Evolutionary conservation across 2,113 vertebrate genomes (phyloP).

Genomic region (Ictidomys tridecemlineatus): DNA sequence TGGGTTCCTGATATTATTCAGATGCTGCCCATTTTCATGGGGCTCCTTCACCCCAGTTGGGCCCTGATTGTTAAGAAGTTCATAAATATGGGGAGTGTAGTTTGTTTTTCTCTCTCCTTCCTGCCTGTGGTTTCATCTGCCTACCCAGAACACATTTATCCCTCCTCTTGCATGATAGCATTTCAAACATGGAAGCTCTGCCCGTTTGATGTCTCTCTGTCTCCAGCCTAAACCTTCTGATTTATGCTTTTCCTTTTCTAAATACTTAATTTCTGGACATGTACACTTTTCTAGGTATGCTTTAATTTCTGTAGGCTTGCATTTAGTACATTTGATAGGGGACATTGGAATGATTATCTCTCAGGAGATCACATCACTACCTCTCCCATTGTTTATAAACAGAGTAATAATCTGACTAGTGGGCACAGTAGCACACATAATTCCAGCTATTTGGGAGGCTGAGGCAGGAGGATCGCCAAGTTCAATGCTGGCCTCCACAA

Average conservation of each 20-base stretch:
- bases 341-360: not conserved
- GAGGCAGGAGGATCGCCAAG: not conserved
- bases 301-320: not conserved
- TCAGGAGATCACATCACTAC: not conserved
- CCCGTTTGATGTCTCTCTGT: not conserved
- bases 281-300: not conserved
- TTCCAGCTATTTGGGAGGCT: not conserved
- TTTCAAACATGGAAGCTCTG: not conserved
- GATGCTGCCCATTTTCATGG: not conserved
- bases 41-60: not conserved
- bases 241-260: not conserved
- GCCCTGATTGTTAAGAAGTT: not conserved
- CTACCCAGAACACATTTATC: not conserved
- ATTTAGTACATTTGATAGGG: not conserved
- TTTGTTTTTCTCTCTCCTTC: not conserved
- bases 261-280: not conserved
- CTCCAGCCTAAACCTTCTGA: not conserved
- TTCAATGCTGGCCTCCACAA: not conserved
- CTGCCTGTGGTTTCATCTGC: not conserved
- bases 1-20: not conserved
- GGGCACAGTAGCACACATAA: not conserved
- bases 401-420: not conserved
- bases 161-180: not conserved
- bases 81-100: not conserved
- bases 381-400: not conserved